phyloP scores from a whole-genome alignment of 1,140 invertebrate genomes.

The Papilio polytes region DNA sequence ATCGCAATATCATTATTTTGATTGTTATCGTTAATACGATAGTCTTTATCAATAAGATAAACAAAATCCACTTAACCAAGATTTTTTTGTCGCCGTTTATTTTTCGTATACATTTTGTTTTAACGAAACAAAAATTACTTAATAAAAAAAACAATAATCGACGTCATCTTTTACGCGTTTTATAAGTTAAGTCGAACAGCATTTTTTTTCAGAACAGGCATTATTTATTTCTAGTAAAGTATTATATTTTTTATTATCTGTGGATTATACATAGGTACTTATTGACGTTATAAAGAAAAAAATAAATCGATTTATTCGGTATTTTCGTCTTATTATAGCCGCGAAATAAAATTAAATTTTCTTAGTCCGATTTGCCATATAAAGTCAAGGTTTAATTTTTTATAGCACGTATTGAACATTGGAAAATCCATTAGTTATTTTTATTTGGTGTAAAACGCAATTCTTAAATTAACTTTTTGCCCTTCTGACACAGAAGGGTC shows the following conservation, averaged over 20 bases:
- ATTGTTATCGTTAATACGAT: neutral
- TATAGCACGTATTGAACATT: constrained; percentile 1
- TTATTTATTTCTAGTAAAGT: too few relatives aligned
- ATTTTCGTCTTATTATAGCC: neutral
- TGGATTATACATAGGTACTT: too few relatives aligned
- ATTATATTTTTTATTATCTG: too few relatives aligned
- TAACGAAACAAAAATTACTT: neutral
- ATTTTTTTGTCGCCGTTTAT: neutral
- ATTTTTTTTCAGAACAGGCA: too few relatives aligned
- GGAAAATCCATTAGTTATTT: constrained; percentile 16
- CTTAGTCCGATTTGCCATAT: neutral
- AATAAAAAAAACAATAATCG: neutral
- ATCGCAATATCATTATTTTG: neutral
- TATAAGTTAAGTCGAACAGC: too few relatives aligned
- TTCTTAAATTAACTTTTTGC: neutral
- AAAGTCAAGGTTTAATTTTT: constrained; percentile 25
- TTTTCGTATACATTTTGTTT: neutral
- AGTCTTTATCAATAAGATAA: neutral
- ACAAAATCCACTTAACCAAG: neutral
- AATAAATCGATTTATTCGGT: constrained; percentile 18
- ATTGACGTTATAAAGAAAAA: neutral
- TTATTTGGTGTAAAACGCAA: neutral
- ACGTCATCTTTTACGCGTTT: too few relatives aligned
- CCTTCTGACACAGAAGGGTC: neutral
- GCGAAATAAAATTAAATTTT: constrained; percentile 6